phyloP scores from a whole-genome alignment of 2,797 vertebrate species.

The Ambastaia sidthimunki region DNA sequence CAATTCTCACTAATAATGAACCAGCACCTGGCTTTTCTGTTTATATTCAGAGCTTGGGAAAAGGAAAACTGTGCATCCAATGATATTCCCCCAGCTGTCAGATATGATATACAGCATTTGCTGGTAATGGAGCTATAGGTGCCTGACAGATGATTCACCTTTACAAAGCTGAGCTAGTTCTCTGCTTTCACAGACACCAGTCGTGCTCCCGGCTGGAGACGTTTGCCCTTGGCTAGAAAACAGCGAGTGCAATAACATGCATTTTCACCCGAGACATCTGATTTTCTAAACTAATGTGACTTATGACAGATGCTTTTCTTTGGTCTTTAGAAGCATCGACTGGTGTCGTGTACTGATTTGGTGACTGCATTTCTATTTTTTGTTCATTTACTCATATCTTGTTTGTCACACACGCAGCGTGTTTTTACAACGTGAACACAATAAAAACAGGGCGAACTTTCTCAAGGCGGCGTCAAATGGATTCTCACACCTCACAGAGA shows the following conservation, averaged over 20 bases:
- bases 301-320: slow-evolving; percentile 15
- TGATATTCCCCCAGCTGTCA: background rate
- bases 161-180: slow-evolving; percentile 21
- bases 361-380: background rate
- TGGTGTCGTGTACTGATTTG: background rate
- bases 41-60: background rate
- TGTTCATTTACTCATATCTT: background rate
- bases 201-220: slow-evolving; percentile 8
- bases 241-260: slow-evolving; percentile 7
- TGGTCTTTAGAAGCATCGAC: background rate
- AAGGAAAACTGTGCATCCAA: background rate
- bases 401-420: slow-evolving; percentile 26
- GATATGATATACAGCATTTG: slow-evolving; percentile 19
- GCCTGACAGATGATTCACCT: slow-evolving; percentile 37
- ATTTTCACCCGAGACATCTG: background rate
- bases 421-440: slow-evolving; percentile 64
- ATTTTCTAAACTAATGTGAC: background rate
- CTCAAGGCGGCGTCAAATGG: slow-evolving; percentile 71
- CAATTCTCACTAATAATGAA: background rate
- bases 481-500: slow-evolving; percentile 66
- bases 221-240: slow-evolving; percentile 30
- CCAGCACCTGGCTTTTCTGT: background rate
- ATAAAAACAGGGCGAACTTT: slow-evolving; percentile 70
- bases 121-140: slow-evolving; percentile 31
- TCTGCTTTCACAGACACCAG: slow-evolving; percentile 1